Percentiles rank a stretch among this genome's conserved stretches.
These are phyloP conservation scores for Sandelia bainsii DNA, from an alignment of 2,797 vertebrate genomes.

Conservation along the genomic window DNA sequence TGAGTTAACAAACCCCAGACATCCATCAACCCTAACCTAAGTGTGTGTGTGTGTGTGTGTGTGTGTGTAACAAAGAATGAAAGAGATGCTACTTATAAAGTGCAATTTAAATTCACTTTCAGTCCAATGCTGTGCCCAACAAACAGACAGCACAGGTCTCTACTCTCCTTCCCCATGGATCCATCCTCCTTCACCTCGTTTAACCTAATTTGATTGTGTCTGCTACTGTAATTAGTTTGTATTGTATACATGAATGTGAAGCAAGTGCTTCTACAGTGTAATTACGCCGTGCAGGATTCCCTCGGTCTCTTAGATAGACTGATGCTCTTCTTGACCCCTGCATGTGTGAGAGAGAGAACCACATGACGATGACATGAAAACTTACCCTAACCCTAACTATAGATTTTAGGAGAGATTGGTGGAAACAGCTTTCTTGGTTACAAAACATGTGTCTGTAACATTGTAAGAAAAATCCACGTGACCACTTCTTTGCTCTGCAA, in stretches of 20 bases:
- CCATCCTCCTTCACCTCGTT: conserved; percentile 1
- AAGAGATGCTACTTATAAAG: conserved; percentile 52
- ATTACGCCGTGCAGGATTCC: conserved; percentile 47
- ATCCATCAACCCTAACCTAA: conserved; percentile 88
- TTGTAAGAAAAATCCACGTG: not conserved
- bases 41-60: conserved; percentile 25
- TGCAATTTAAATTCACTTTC: conserved; percentile 63
- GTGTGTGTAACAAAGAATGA: conserved; percentile 21
- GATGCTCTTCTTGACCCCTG: conserved; percentile 49
- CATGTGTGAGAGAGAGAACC: not conserved
- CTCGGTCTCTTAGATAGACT: conserved; percentile 19
- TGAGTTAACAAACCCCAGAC: conserved; percentile 92
- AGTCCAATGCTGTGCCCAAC: conserved; percentile 38
- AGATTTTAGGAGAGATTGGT: not conserved
- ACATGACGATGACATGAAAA: not conserved
- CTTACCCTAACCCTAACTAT: no score
- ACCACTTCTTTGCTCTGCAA: not conserved
- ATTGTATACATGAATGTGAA: conserved; percentile 71
- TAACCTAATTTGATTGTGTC: conserved; percentile 35
- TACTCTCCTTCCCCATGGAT: conserved; percentile 23
- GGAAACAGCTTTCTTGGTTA: not conserved
- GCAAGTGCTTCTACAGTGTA: conserved; percentile 44
- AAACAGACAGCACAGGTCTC: conserved; percentile 15
- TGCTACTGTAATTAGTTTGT: conserved; percentile 51
- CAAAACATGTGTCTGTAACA: not conserved